Percentiles rank a stretch among this genome's conserved stretches.
phyloP scores from a whole-genome alignment of 1,140 invertebrate species.

The Colletes gigas region DNA sequence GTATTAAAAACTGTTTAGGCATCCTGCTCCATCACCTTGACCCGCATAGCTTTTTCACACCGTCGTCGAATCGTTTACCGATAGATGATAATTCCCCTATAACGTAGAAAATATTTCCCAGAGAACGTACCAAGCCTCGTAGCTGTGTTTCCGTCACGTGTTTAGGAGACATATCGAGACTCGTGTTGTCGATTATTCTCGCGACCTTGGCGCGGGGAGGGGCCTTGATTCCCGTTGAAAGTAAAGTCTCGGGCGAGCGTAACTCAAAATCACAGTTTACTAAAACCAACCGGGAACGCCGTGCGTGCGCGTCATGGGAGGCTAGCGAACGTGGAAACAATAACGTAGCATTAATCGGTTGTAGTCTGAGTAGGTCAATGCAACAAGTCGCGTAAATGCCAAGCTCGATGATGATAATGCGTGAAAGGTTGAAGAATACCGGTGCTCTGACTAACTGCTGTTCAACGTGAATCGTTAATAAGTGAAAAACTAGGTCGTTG shows the following conservation, averaged over 20 bases:
- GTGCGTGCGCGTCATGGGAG: slow-evolving; percentile 21
- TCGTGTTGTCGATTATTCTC: neutral
- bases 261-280: neutral
- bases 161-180: neutral
- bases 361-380: slow-evolving; percentile 68
- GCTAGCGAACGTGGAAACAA: slow-evolving; percentile 44
- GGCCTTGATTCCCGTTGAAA: slow-evolving; percentile 39
- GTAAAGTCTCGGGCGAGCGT: slow-evolving; percentile 2
- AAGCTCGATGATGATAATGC: slow-evolving; percentile 63
- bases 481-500: slow-evolving; percentile 32
- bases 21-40: slow-evolving; percentile 29
- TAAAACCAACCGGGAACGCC: neutral
- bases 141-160: neutral
- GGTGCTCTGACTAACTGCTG: slow-evolving; percentile 21
- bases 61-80: neutral
- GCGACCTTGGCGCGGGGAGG: slow-evolving; percentile 51
- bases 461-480: slow-evolving; percentile 8
- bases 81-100: neutral
- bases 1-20: neutral
- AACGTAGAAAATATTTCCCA: neutral
- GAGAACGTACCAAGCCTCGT: neutral
- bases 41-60: slow-evolving; percentile 5
- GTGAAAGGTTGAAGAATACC: slow-evolving; percentile 71
- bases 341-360: slow-evolving; percentile 49
- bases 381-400: slow-evolving; percentile 75